Conservation (phyloP, 2,797 vertebrate species). For the Amphiprion clarkii region DNA sequence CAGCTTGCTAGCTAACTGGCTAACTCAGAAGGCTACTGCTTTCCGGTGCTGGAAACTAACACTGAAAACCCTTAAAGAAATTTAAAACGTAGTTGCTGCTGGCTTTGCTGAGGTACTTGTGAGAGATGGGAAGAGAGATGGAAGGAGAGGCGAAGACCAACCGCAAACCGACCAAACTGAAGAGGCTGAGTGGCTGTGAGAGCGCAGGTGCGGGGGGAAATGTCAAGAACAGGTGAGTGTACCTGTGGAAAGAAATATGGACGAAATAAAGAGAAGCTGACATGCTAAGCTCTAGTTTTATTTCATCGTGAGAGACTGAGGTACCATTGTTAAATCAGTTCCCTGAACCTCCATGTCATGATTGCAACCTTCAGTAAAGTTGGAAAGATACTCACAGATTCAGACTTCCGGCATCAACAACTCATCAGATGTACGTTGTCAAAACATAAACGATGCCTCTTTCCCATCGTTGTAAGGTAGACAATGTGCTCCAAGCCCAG, state of each 20-base stretch:
- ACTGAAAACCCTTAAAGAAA: background rate
- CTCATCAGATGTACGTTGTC: too few relatives aligned
- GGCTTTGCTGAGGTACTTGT: background rate
- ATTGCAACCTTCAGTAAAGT: background rate
- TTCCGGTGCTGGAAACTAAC: too few relatives aligned
- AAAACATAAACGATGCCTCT: too few relatives aligned
- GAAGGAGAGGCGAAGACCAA: conserved; percentile 57
- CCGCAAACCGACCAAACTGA: conserved; percentile 53
- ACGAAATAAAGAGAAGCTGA: background rate
- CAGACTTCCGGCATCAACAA: too few relatives aligned
- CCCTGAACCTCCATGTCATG: background rate
- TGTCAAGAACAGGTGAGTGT: conserved; percentile 61
- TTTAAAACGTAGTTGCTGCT: background rate
- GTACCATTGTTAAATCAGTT: conserved; percentile 12
- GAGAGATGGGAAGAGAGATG: conserved; percentile 74
- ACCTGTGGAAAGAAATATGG: background rate
- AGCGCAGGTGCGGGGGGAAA: conserved; percentile 49
- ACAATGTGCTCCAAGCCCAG: too few relatives aligned
- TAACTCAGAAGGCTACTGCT: background rate
- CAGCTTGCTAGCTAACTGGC: conserved; percentile 26
- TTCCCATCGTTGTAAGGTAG: too few relatives aligned
- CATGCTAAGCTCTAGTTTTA: conserved; percentile 15
- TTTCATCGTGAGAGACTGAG: conserved; percentile 7
- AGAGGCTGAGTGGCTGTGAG: conserved; percentile 38
- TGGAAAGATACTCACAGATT: too few relatives aligned